These are phyloP conservation scores for Caenorhabditis sp. DNA, from an alignment of 2,888 invertebrate species.

Conservation along the genomic window DNA sequence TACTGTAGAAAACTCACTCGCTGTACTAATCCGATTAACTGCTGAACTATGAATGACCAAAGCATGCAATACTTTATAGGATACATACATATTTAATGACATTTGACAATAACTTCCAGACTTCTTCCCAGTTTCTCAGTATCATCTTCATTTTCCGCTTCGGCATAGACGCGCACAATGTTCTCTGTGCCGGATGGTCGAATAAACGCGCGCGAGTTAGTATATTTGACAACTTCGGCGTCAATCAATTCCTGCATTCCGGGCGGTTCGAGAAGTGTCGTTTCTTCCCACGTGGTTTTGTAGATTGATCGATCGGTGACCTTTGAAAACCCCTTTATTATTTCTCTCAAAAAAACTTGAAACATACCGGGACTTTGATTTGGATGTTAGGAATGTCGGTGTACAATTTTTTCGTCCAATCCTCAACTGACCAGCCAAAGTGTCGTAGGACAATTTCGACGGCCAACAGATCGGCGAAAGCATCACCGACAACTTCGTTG, in stretches of 20 bases:
- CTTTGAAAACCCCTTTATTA: constrained; percentile 37
- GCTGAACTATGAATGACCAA: background rate
- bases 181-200: constrained; percentile 97
- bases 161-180: constrained; percentile 92
- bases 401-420: constrained; percentile 84
- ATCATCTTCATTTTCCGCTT: constrained; percentile 74
- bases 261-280: constrained; percentile 81
- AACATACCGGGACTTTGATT: constrained; percentile 86
- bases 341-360: background rate
- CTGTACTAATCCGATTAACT: background rate
- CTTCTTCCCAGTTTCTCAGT: background rate
- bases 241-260: constrained; percentile 79
- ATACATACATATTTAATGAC: no score
- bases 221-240: constrained; percentile 78
- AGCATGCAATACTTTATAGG: background rate
- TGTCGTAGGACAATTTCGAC: constrained; percentile 88
- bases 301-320: constrained; percentile 84
- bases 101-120: background rate
- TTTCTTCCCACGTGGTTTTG: constrained; percentile 86
- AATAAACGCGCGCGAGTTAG: constrained; percentile 85
- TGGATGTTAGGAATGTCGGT: constrained; percentile 86
- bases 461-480: constrained; percentile 90
- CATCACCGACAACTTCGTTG: constrained; percentile 82
- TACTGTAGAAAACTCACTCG: background rate
- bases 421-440: constrained; percentile 81